Evolutionary conservation across 2,113 vertebrate species (phyloP).

Genomic region (Myotis brandtii): DNA sequence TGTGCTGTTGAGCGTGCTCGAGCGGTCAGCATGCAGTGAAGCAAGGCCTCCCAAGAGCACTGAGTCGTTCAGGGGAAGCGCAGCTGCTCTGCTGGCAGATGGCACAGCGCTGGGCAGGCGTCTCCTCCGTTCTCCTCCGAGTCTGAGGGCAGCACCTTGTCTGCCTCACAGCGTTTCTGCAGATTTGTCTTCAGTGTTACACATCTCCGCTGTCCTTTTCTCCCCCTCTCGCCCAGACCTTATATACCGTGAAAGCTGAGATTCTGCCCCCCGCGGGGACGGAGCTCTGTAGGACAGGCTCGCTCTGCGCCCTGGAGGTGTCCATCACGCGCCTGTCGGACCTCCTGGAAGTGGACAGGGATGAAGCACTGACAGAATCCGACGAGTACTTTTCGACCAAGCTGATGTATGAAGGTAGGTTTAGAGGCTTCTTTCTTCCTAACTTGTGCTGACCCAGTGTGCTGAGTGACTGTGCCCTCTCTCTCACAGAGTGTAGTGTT

Average conservation of each 20-base stretch:
- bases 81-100: background rate
- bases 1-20: background rate
- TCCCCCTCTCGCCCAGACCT: conserved; percentile 87
- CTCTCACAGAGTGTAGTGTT: rapidly evolving
- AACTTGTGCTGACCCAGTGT: background rate
- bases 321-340: conserved; percentile 92
- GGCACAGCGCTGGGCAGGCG: background rate
- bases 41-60: rapidly evolving
- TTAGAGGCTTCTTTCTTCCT: background rate
- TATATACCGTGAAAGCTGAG: conserved; percentile 92
- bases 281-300: conserved; percentile 93
- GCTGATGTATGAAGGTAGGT: conserved; percentile 97
- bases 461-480: background rate
- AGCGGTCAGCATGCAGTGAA: rapidly evolving
- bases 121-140: rapidly evolving
- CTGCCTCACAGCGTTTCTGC: background rate
- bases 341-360: conserved; percentile 89
- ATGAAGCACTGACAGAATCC: conserved; percentile 90
- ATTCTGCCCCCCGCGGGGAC: conserved; percentile 90
- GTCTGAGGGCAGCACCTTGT: background rate
- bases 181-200: too few relatives aligned
- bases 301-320: conserved; percentile 94
- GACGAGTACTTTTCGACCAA: conserved; percentile 92
- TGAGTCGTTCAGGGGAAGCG: rapidly evolving
- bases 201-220: background rate